These are phyloP conservation scores for Microchrysa polita DNA, from an alignment of 2,888 invertebrate genomes.

Conservation along the genomic window DNA sequence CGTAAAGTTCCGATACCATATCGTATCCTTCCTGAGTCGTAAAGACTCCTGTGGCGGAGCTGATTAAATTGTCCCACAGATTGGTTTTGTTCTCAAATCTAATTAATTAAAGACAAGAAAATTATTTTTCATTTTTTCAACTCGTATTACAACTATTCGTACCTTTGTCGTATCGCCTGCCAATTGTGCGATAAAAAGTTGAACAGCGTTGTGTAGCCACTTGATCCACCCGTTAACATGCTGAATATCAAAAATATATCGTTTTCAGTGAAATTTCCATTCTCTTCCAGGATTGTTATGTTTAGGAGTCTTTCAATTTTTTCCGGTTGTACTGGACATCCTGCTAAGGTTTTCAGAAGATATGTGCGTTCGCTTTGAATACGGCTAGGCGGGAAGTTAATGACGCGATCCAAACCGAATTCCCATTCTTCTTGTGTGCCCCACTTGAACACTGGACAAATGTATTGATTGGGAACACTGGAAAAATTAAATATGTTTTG, in stretches of 20 bases:
- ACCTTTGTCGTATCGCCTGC: constrained; percentile 74
- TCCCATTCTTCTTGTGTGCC: constrained; percentile 84
- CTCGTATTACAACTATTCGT: constrained; percentile 54
- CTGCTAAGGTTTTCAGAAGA: constrained; percentile 79
- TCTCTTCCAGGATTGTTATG: constrained; percentile 74
- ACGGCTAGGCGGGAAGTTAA: constrained; percentile 76
- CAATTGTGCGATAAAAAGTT: constrained; percentile 77
- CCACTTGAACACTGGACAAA: constrained; percentile 86
- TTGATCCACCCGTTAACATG: constrained; percentile 76
- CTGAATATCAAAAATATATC: constrained; percentile 80
- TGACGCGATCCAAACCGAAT: constrained; percentile 79
- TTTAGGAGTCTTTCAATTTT: constrained; percentile 76
- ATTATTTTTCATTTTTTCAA: constrained; percentile 2
- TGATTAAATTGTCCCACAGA: constrained; percentile 80
- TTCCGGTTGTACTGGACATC: constrained; percentile 77
- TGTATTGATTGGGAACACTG: constrained; percentile 78
- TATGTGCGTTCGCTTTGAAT: constrained; percentile 80
- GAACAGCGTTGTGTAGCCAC: constrained; percentile 77
- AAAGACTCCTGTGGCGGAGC: constrained; percentile 78
- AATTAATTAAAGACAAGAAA: constrained; percentile 50
- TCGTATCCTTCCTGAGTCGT: constrained; percentile 79
- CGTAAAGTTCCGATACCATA: constrained; percentile 73
- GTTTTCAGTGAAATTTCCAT: constrained; percentile 79
- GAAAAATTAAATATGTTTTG: constrained; percentile 39
- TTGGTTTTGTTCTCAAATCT: constrained; percentile 76